These are phyloP conservation scores for Polia nebulosa DNA, from an alignment of 2,888 invertebrate species.

Conservation along the genomic window DNA sequence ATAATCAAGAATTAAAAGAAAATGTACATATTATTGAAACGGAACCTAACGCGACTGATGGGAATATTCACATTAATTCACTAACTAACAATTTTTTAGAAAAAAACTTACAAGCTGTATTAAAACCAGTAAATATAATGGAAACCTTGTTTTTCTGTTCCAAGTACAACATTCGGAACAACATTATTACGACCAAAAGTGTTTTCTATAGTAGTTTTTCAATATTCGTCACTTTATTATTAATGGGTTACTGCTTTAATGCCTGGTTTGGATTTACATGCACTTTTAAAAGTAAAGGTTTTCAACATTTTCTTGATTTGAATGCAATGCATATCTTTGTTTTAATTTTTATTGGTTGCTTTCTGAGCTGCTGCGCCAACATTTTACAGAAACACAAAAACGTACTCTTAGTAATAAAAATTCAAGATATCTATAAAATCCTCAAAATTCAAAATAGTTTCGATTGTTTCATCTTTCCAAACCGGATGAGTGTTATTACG, in stretches of 20 bases:
- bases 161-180: not conserved
- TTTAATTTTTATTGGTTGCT: not conserved
- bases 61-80: not conserved
- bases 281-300: not conserved
- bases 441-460: conserved; percentile 7
- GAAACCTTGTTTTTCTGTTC: conserved; percentile 1
- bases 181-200: not conserved
- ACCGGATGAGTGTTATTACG: not conserved
- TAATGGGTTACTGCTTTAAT: not conserved
- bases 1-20: too few species aligned
- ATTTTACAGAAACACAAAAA: conserved; percentile 15
- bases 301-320: conserved; percentile 4
- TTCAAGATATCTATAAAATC: conserved; percentile 8
- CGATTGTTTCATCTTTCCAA: not conserved
- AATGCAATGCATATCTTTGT: not conserved
- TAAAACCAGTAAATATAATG: not conserved
- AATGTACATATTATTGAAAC: too few species aligned
- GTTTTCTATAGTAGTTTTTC: not conserved
- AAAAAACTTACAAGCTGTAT: too few species aligned
- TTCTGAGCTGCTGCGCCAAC: conserved; percentile 7
- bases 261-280: not conserved
- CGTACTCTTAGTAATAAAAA: conserved; percentile 1
- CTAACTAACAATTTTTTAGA: not conserved
- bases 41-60: too few species aligned
- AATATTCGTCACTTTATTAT: not conserved